These are phyloP conservation scores for Acrocyrtus sp. DNA, from an alignment of 2,888 invertebrate genomes.

Conservation along the genomic window DNA sequence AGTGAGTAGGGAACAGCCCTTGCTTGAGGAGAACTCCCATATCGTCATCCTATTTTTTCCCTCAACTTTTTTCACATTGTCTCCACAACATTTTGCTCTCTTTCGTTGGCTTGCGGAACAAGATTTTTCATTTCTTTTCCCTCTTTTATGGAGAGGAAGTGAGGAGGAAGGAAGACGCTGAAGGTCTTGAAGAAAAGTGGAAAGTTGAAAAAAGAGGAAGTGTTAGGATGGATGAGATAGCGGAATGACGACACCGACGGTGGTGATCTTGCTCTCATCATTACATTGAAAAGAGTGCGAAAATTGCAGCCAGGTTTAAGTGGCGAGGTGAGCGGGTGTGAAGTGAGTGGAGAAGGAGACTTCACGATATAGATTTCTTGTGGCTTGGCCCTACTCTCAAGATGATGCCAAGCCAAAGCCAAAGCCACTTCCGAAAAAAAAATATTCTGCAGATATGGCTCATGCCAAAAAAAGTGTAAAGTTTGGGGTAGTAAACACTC, in stretches of 20 bases:
- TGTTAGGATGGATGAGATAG: background rate
- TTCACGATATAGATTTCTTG: background rate
- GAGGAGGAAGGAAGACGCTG: slow-evolving; percentile 1
- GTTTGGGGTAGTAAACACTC: too few relatives aligned
- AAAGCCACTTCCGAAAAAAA: background rate
- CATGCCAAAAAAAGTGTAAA: too few relatives aligned
- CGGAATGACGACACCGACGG: background rate
- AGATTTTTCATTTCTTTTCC: slow-evolving; percentile 6
- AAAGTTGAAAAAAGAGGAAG: slow-evolving; percentile 12
- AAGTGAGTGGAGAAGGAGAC: slow-evolving; percentile 6
- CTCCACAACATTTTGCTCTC: too few relatives aligned
- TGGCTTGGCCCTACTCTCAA: background rate
- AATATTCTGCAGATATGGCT: too few relatives aligned
- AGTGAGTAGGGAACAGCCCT: slow-evolving; percentile 6
- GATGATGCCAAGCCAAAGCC: background rate
- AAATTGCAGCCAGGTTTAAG: background rate
- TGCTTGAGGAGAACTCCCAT: slow-evolving; percentile 10
- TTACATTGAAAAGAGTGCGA: slow-evolving; percentile 4
- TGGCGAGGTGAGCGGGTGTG: too few relatives aligned
- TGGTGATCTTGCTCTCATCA: background rate
- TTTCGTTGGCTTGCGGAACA: too few relatives aligned
- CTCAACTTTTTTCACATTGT: too few relatives aligned
- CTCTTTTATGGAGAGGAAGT: slow-evolving; percentile 11
- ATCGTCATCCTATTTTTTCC: too few relatives aligned
- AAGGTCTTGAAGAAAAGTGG: slow-evolving; percentile 15